Conservation (phyloP, 2,888 invertebrate genomes). For the Colletes collaris region DNA sequence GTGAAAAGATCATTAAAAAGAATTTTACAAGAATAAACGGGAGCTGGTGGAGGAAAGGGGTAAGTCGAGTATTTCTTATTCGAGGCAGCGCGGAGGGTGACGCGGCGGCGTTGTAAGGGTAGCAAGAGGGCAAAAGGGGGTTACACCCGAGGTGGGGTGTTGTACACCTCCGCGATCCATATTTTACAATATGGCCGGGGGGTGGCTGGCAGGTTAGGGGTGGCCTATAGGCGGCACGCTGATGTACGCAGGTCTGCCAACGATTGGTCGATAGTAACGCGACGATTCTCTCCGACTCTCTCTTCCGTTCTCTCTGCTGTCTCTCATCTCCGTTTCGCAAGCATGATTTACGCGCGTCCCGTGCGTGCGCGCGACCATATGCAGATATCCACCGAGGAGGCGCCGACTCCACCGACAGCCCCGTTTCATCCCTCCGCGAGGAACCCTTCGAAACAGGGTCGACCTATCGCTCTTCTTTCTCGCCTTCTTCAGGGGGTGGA, state of each 20-base stretch:
- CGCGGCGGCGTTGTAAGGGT: conserved; percentile 41
- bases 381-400: conserved; percentile 65
- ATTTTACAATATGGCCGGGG: conserved; percentile 82
- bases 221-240: conserved; percentile 81
- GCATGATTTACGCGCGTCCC: conserved; percentile 57
- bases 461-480: conserved; percentile 68
- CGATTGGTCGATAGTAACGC: conserved; percentile 82
- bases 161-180: conserved; percentile 82
- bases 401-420: conserved; percentile 51
- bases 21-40: not conserved
- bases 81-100: conserved; percentile 42
- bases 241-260: conserved; percentile 82
- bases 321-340: conserved; percentile 33
- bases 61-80: conserved; percentile 35
- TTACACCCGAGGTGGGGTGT: conserved; percentile 72
- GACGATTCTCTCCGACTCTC: conserved; percentile 72
- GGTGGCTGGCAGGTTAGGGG: conserved; percentile 76
- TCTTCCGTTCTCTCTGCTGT: conserved; percentile 48
- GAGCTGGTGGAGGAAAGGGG: not conserved
- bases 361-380: conserved; percentile 62
- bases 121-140: conserved; percentile 49
- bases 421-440: conserved; percentile 42
- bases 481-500: conserved; percentile 62
- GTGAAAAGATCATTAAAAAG: not conserved
- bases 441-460: conserved; percentile 52